These are phyloP conservation scores for Leucophenga montana DNA, from an alignment of 2,888 invertebrate genomes.

Conservation along the genomic window DNA sequence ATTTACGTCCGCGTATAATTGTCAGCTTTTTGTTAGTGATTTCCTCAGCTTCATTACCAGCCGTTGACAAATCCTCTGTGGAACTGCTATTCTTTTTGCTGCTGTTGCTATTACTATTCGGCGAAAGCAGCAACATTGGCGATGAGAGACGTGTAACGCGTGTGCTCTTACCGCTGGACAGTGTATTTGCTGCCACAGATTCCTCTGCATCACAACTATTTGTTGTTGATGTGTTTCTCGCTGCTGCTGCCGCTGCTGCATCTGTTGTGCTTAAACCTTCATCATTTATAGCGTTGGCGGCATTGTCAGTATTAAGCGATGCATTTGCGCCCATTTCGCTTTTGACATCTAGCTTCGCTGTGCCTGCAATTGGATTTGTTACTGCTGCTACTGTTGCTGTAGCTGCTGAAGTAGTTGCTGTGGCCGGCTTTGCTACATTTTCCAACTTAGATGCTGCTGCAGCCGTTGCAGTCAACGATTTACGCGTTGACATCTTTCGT, in stretches of 20 bases:
- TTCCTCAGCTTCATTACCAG: slow-evolving; percentile 37
- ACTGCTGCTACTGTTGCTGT: slow-evolving; percentile 40
- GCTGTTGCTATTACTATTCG: slow-evolving; percentile 37
- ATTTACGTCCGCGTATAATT: slow-evolving; percentile 63
- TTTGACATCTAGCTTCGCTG: slow-evolving; percentile 21
- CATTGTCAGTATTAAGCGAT: slow-evolving; percentile 7
- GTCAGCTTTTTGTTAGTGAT: not conserved
- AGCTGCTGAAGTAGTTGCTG: slow-evolving; percentile 32
- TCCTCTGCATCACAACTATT: slow-evolving; percentile 22
- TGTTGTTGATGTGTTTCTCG: slow-evolving; percentile 32
- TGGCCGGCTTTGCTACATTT: slow-evolving; percentile 20
- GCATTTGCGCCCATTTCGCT: slow-evolving; percentile 19
- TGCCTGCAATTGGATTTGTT: slow-evolving; percentile 6
- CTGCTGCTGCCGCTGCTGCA: slow-evolving; percentile 14
- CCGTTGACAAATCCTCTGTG: not conserved
- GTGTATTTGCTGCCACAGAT: slow-evolving; percentile 24
- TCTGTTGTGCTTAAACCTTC: slow-evolving; percentile 5
- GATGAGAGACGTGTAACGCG: slow-evolving; percentile 65
- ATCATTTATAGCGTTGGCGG: slow-evolving; percentile 18
- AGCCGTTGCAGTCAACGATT: slow-evolving; percentile 31
- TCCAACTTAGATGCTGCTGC: slow-evolving; percentile 26
- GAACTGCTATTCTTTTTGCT: not conserved
- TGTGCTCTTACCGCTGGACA: slow-evolving; percentile 41
- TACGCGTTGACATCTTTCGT: slow-evolving; percentile 49
- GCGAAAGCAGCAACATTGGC: slow-evolving; percentile 50